Evolutionary conservation across 2,113 vertebrate genomes (phyloP), one percentile per base, ranked within the genome.

Genomic region (Ellobius talpinus): DNA sequence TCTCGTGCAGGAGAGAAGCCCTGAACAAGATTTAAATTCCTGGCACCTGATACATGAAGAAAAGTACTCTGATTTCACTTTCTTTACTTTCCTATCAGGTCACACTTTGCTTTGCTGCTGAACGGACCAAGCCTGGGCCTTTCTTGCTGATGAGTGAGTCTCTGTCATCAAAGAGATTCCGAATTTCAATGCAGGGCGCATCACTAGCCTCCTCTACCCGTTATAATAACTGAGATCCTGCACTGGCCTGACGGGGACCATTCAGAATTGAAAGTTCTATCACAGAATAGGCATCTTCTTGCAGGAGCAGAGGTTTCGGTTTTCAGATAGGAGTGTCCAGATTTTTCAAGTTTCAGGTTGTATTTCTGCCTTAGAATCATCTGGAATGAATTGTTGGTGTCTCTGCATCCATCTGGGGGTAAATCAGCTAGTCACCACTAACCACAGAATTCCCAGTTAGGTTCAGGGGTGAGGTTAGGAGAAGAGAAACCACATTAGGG

Each of bases 81-180:
- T 89, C 14, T 76, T 91, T 91, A 21, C 50, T 96, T 97, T 94
- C 66, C 97, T 31, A 50, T 92, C 11, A 91, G 90, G 72, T 79
- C 90, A 79, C 17, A 88, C 95, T 79, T 42, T 93, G n/a, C 73
- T 93, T 36, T 93, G 31, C 52, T 94, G 66, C 55, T 90, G 89
- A 85, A 77, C 93, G 76, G 76, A 11, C 10, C 42, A 7, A 13
- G 58, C 0, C 82, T 13, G 14, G n/a, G n/a, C 33, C 47, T 82
- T 89, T 33, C 24, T 55, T 87, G 39, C 50, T 86, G 31, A 52
- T 17, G 70, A 86, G 33, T 76, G 70, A 86, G 33, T 76, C 70
- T 76, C 63, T 65, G 70, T 47, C 12, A n/a, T 90, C 63, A 45
- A 94, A 94, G 82, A 24, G 10, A 39, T 52, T 63, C 55, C 66